Evolutionary conservation across 2,888 invertebrate genomes (phyloP), one percentile per base, ranked within the genome.

Genomic region (Helleia helle): DNA sequence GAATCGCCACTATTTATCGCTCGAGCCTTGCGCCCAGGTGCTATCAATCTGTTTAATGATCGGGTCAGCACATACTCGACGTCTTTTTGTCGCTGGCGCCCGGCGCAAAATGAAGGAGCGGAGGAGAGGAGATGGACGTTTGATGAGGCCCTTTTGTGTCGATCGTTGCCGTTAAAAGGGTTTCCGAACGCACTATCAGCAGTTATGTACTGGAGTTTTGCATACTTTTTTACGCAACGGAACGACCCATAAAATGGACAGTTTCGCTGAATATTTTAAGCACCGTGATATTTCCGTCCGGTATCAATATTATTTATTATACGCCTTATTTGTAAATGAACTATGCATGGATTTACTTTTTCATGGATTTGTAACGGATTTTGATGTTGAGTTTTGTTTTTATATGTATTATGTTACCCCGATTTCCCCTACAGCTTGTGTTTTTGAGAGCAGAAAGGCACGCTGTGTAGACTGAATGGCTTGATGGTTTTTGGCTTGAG

Each of bases 1-100:
- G 77, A 83, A 83, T 80, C 80, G 77, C 80, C 84, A 83, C 84
- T 84, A 84, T 84, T 83, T 84, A 84, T 84, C 81, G 84, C 79
- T 69, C 71, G 64, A 72, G 77, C 76, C 79, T 73, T 74, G 74
- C 77, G 76, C 80, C 79, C 84, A 84, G 84, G 84, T 83, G 77
- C 84, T 71, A 84, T 84, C 84, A 79, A 84, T 84, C 84, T 84
- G 75, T 81, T 83, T 84, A 84, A 84, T 83, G 84, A 84, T 83
- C 83, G 81, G 84, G 83, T 84, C 84, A 83, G 84, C 84, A 75
- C 77, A 67, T 71, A 65, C 71, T 79, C 80, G 79, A 67, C 65
- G 62, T 67, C 77, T 79, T 84, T 83, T 83, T 83, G 68, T 60
- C 60, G 60, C 59, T 59, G 54, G 58, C 66, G 57, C 59, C 57